Base-by-base conservation (phyloP, 1,140 invertebrate genomes). In the Pseudomyrmex cubaensis region DNA sequence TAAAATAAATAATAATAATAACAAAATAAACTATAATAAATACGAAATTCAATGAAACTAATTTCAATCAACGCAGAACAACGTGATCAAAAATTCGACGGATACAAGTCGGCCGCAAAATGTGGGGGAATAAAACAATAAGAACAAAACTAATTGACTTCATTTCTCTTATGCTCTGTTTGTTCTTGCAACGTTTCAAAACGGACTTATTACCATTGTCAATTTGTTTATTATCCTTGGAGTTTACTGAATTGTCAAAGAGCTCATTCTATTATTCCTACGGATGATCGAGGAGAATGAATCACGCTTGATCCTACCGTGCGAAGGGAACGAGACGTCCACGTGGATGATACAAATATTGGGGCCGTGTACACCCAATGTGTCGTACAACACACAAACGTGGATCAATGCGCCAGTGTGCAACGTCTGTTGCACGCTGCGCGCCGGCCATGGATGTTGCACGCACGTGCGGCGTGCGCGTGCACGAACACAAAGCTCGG, bases 271-370 rank as follows among this genome's bases (percentile, higher is more conserved):
- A 35, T 80, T 80, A 70, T 80, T 70, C 66, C 54, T 59, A 5
- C n/a, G 22, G n/a, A 50, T 22, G 76, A 59, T 70, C 44, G 54
- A 57, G 52, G 44, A 44, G 76, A 46, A 72, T 72, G 76, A 80
- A 80, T 80, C 76, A 80, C 22, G 56, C 54, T 17, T 57, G 66
- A 80, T 59, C 66, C 64, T 67, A 54, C 62, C 64, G 44, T 70
- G 76, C 54, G 66, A 80, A 72, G 76, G 76, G 66, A 35, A 59
- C 50, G 50, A 22, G 15, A 46, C 76, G 56, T 78, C 64, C 76
- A 78, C 76, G 76, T 80, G 76, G 76, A 72, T 35, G 76, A 61
- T 72, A 72, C 76, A 80, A 80, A 80, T 80, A 80, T 70, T 80
- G 56, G 54, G 54, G n/a, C 54, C 66, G 44, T 72, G 46, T 72